Conservation (phyloP, 2,113 vertebrate genomes). For the Silurus asotus region DNA sequence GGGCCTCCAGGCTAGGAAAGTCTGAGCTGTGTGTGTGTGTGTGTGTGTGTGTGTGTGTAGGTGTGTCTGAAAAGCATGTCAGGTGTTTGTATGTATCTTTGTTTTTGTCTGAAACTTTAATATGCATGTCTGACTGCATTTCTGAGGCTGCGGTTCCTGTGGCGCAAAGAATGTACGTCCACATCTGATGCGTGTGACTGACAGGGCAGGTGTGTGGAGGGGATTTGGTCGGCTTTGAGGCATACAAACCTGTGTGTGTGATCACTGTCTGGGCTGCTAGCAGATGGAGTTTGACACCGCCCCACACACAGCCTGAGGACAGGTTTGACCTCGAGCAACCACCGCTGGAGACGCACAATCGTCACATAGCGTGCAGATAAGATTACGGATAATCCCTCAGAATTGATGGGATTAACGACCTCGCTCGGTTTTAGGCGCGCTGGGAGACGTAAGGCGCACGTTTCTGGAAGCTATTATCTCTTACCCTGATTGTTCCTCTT, state of each 20-base stretch:
- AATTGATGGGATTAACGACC: slow-evolving; percentile 47
- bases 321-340: slow-evolving; percentile 29
- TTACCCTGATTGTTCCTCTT: neutral
- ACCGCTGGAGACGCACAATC: slow-evolving; percentile 25
- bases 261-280: slow-evolving; percentile 16
- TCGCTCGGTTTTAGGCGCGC: neutral
- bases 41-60: neutral
- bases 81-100: neutral
- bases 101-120: slow-evolving; percentile 3
- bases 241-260: slow-evolving; percentile 20
- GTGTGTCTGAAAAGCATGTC: slow-evolving; percentile 1
- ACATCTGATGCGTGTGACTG: slow-evolving; percentile 29
- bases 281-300: slow-evolving; percentile 31
- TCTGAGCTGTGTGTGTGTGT: neutral
- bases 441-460: neutral
- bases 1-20: slow-evolving; percentile 13
- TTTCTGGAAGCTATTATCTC: slow-evolving; percentile 13
- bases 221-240: slow-evolving; percentile 15
- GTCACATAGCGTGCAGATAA: slow-evolving; percentile 38
- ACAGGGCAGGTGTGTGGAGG: slow-evolving; percentile 34
- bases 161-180: neutral
- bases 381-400: slow-evolving; percentile 41
- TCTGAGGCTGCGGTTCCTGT: neutral
- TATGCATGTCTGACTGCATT: slow-evolving; percentile 35
- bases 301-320: slow-evolving; percentile 40